Conservation (phyloP, 2,888 invertebrate genomes). For the Limnephilus lunatus region DNA sequence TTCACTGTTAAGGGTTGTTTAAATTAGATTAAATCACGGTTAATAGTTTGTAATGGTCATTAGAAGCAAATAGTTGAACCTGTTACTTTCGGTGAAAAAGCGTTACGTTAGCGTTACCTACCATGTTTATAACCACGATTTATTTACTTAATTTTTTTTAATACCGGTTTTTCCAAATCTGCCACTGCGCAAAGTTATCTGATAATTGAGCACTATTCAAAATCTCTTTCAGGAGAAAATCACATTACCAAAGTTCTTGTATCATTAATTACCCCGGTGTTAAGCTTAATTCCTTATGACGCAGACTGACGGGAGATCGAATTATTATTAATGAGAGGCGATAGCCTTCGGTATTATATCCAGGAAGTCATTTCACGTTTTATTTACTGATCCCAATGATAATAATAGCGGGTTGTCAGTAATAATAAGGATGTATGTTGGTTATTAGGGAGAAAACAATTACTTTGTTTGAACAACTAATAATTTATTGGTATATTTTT, state of each 20-base stretch:
- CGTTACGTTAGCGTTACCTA: too few species aligned
- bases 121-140: too few species aligned
- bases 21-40: too few species aligned
- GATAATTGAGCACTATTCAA: constrained; percentile 12
- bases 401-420: neutral
- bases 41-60: too few species aligned
- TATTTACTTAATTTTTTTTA: too few species aligned
- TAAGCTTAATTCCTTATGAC: neutral
- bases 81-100: too few species aligned
- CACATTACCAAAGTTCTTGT: neutral
- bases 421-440: neutral
- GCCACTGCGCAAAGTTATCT: neutral
- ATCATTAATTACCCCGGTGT: neutral
- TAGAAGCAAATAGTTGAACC: too few species aligned
- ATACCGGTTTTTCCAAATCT: neutral
- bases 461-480: neutral
- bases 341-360: neutral
- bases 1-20: too few species aligned
- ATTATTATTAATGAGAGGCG: neutral
- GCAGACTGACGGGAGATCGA: neutral
- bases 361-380: neutral
- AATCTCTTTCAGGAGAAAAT: neutral
- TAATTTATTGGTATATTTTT: neutral
- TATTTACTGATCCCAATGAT: neutral
- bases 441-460: neutral